Percentiles rank a stretch among this genome's conserved stretches.
These are phyloP conservation scores for Eumerus sabulonum DNA, from an alignment of 2,888 invertebrate species.

Conservation along the genomic window DNA sequence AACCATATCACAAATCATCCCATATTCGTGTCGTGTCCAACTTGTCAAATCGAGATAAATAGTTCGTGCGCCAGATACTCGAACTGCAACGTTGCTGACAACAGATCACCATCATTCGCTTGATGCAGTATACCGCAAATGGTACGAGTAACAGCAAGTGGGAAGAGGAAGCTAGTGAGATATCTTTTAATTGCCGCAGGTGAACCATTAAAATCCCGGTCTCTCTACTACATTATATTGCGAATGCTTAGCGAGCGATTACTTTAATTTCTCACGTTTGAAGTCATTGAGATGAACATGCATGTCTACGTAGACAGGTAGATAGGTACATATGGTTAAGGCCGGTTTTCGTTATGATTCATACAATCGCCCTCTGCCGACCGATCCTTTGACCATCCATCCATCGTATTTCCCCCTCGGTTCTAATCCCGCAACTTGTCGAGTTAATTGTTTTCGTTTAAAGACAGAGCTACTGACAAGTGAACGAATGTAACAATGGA, in stretches of 20 bases:
- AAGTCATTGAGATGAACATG: conserved; percentile 13
- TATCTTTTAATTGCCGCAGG: conserved; percentile 63
- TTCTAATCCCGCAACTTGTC: conserved; percentile 10
- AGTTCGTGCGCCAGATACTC: conserved; percentile 65
- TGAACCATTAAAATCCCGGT: conserved; percentile 52
- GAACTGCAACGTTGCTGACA: conserved; percentile 21
- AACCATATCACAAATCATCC: conserved; percentile 61
- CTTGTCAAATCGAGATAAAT: conserved; percentile 65
- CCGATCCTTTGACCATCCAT: conserved; percentile 32
- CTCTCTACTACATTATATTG: conserved; percentile 47
- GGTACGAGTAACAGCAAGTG: conserved; percentile 18
- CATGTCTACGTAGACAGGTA: conserved; percentile 33
- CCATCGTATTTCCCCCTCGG: conserved; percentile 14
- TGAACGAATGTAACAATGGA: conserved; percentile 3
- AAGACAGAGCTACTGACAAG: background rate
- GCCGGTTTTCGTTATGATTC: conserved; percentile 1
- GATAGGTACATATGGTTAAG: background rate
- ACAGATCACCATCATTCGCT: conserved; percentile 14
- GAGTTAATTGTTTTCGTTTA: conserved; percentile 40
- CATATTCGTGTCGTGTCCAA: conserved; percentile 67
- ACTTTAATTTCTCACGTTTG: conserved; percentile 63
- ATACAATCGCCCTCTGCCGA: conserved; percentile 10
- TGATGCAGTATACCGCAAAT: conserved; percentile 6
- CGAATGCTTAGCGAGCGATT: conserved; percentile 47
- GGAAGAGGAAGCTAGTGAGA: conserved; percentile 55